Base-by-base conservation (phyloP, 1,140 invertebrate species). In the Steinernema feltiae region DNA sequence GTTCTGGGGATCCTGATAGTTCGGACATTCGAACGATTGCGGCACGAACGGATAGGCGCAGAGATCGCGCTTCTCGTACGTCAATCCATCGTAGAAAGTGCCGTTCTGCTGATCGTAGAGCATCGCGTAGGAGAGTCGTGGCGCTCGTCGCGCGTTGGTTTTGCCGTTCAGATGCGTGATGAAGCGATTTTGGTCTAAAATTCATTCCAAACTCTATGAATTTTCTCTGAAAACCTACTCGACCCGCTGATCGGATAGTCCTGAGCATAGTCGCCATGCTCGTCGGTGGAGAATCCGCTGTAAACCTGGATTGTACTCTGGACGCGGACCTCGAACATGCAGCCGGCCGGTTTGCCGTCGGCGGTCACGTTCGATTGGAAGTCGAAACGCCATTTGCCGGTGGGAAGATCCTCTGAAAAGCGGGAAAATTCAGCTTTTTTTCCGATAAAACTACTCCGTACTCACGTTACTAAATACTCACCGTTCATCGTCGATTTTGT, bases 11-110 rank as follows among this genome's bases (percentile, higher is more conserved):
- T 46, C 73, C 29, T 76, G 31, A 17, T 27, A 63, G 46, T 75
- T 78, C 18, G 78, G 78, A 71, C 79, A 80, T 7, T 32, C 63
- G 70, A 78, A 79, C 17, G 30, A 29, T 48, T 80, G 79, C 2
- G 79, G 48, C 24, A 73, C 63, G 69, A 69, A 80, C 1, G 24
- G 21, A 32, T 75, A 79, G 17, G 70, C 7, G 32, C 79, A 80
- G 18, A 48, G 71, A 15, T 30, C 27, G 32, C 78, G 32, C 7
- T 15, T 3, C 32, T 79, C 72, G 48, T 80, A 80, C 17, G 71
- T 70, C 3, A 71, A 18, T 1, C 73, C 78, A 30, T 79, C 72
- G 76, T 78, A 78, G 72, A 79, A 78, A 0, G 72, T 74, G 35
- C 32, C 31, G 30, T 78, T 78, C 31, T 73, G 30, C 21, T 63